Evolutionary conservation across 2,797 vertebrate species (phyloP).

Genomic region (Melanotaenia nigrans): DNA sequence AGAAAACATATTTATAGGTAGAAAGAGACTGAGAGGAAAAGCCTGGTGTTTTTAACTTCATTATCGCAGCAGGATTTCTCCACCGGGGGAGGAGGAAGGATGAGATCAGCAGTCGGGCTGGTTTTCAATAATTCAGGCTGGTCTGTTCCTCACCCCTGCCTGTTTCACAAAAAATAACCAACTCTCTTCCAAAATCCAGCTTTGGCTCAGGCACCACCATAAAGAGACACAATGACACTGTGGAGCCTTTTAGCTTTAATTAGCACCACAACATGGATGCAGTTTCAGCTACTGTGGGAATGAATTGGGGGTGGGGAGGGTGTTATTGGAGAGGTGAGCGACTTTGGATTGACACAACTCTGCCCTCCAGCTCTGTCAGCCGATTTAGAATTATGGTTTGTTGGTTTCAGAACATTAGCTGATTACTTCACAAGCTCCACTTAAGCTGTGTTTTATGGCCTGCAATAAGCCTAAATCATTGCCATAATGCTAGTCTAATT

Average conservation of each 20-base stretch:
- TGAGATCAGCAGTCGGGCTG: conserved; percentile 48
- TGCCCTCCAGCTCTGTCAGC: conserved; percentile 41
- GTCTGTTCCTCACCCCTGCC: conserved; percentile 46
- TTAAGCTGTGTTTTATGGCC: conserved; percentile 60
- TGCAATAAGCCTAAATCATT: conserved; percentile 63
- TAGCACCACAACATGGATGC: conserved; percentile 26
- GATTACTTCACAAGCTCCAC: conserved; percentile 66
- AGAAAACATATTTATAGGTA: conserved; percentile 11
- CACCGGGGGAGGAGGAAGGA: conserved; percentile 31
- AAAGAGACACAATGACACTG: conserved; percentile 8
- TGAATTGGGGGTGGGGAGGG: background rate
- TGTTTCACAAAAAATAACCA: conserved; percentile 28
- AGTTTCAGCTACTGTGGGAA: conserved; percentile 25
- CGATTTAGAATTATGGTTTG: conserved; percentile 61
- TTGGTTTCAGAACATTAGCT: conserved; percentile 68
- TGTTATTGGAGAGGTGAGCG: conserved; percentile 12
- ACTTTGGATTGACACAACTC: conserved; percentile 30
- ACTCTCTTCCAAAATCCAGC: conserved; percentile 22
- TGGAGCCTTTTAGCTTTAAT: conserved; percentile 29
- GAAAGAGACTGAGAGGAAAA: background rate
- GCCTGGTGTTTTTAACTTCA: conserved; percentile 21
- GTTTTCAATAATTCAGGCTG: conserved; percentile 61
- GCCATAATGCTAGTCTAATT: conserved; percentile 58
- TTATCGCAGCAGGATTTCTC: conserved; percentile 37
- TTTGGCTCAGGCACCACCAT: conserved; percentile 10